Conservation (phyloP, 2,888 invertebrate genomes). For the Geotrupes spiniger region DNA sequence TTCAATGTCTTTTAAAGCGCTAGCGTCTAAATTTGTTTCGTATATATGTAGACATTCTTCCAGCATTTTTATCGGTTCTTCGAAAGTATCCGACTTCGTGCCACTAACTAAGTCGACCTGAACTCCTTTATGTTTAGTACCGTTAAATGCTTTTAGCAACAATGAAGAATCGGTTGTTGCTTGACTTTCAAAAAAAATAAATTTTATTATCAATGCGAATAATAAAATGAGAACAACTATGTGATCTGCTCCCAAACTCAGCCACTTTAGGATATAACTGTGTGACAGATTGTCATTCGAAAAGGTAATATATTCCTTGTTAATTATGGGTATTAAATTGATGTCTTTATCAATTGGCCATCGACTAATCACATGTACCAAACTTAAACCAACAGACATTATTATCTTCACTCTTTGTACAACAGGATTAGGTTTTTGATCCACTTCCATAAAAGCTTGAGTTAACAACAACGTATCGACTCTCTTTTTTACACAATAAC, state of each 20-base stretch:
- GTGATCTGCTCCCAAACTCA: constrained; percentile 83
- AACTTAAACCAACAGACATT: constrained; percentile 86
- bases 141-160: background rate
- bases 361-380: constrained; percentile 78
- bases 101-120: background rate
- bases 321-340: constrained; percentile 21
- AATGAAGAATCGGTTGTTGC: constrained; percentile 21
- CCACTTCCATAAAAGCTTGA: constrained; percentile 59
- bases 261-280: constrained; percentile 55
- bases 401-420: constrained; percentile 92
- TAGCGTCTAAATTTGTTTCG: constrained; percentile 64
- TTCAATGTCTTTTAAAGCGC: constrained; percentile 75
- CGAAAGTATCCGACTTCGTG: background rate
- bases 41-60: constrained; percentile 72
- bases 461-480: constrained; percentile 38
- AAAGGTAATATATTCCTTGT: constrained; percentile 24
- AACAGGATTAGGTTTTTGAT: constrained; percentile 88
- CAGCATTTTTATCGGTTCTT: constrained; percentile 40
- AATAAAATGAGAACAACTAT: constrained; percentile 82
- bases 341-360: constrained; percentile 17
- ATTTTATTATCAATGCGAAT: constrained; percentile 82
- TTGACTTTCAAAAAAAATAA: constrained; percentile 82
- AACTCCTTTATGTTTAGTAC: background rate
- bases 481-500: constrained; percentile 36
- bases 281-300: constrained; percentile 34